These are phyloP conservation scores for Teinopalpus imperialis DNA, from an alignment of 2,888 invertebrate species.

Conservation along the genomic window DNA sequence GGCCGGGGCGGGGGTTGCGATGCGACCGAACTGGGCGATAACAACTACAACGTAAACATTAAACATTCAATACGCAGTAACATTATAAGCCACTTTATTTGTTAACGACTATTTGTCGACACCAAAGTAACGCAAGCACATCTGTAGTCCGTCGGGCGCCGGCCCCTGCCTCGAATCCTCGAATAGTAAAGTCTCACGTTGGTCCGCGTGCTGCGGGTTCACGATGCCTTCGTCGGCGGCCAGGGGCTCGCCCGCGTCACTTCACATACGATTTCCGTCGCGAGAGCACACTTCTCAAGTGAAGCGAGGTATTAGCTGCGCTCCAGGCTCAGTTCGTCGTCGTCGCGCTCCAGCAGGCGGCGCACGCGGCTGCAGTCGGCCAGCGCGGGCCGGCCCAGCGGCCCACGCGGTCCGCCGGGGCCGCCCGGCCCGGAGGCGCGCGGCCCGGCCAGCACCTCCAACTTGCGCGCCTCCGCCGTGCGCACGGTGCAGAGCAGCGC, in stretches of 20 bases:
- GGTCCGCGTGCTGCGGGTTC: too few relatives aligned
- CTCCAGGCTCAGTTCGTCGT: conserved; percentile 26
- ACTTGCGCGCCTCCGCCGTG: conserved; percentile 75
- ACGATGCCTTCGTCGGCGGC: conserved; percentile 4
- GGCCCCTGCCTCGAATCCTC: too few relatives aligned
- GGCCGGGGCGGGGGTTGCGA: too few relatives aligned
- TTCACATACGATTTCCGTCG: background rate
- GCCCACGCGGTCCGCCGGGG: conserved; percentile 72
- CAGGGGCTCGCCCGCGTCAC: background rate
- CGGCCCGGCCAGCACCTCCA: conserved; percentile 70
- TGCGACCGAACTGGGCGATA: conserved; percentile 1
- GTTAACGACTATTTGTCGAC: conserved; percentile 11
- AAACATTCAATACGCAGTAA: conserved; percentile 22
- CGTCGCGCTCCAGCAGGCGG: conserved; percentile 34
- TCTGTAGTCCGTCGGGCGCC: too few relatives aligned
- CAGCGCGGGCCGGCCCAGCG: conserved; percentile 74
- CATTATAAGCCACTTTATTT: conserved; percentile 21
- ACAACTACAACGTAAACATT: conserved; percentile 21
- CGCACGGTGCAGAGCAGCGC: conserved; percentile 81
- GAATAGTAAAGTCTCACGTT: too few relatives aligned
- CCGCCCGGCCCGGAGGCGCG: conserved; percentile 75
- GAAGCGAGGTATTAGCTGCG: conserved; percentile 27
- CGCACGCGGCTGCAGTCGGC: conserved; percentile 37
- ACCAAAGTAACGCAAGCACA: conserved; percentile 22
- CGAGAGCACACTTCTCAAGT: conserved; percentile 2